Percentiles rank a stretch among this genome's conserved stretches.
Conservation (phyloP, 2,888 invertebrate genomes). For the Apocheima hispidaria region DNA sequence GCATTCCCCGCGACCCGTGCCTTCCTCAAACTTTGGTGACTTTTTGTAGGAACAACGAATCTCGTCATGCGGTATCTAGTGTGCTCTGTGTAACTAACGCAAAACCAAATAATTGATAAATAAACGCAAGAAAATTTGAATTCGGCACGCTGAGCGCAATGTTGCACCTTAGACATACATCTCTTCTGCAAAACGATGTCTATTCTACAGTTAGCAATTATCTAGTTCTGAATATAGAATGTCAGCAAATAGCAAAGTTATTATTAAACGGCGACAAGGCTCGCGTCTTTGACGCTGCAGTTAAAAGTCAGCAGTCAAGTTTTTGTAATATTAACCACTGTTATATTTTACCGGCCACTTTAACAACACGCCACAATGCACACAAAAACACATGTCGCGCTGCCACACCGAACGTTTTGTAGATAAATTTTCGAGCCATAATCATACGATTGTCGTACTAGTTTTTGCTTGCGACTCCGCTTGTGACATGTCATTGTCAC, state of each 20-base stretch:
- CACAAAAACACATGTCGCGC: constrained; percentile 44
- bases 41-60: too few species aligned
- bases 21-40: too few species aligned
- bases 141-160: too few species aligned
- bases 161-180: neutral
- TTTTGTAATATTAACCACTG: constrained; percentile 39
- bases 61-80: too few species aligned
- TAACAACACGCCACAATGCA: constrained; percentile 43
- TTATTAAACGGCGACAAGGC: constrained; percentile 18
- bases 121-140: too few species aligned
- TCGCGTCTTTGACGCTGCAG: constrained; percentile 31
- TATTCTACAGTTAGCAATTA: constrained; percentile 23
- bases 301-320: constrained; percentile 42
- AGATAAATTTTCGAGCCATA: constrained; percentile 40
- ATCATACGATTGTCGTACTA: constrained; percentile 32
- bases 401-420: constrained; percentile 28
- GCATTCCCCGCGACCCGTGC: too few species aligned
- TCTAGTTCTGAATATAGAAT: constrained; percentile 18
- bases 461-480: constrained; percentile 10
- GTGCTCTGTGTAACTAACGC: too few species aligned
- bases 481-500: constrained; percentile 10
- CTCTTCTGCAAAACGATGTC: neutral
- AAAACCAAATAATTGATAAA: too few species aligned
- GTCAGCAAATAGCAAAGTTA: constrained; percentile 25
- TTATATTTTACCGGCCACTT: constrained; percentile 39